These are phyloP conservation scores for Parauchenoglanis ngamensis DNA, from an alignment of 2,797 vertebrate species.

Conservation along the genomic window DNA sequence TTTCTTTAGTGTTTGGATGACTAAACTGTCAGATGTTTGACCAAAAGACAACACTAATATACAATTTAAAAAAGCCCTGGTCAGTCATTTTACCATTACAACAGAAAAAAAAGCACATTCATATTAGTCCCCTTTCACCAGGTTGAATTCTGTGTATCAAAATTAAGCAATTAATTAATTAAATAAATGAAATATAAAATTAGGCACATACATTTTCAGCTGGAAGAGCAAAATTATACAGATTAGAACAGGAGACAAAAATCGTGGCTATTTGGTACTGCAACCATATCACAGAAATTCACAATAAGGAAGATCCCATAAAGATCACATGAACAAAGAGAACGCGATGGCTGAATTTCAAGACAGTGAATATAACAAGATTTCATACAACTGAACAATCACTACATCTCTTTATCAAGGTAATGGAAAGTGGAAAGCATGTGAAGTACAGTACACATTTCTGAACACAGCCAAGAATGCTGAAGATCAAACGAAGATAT, in stretches of 20 bases:
- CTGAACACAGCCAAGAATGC: slow-evolving; percentile 2
- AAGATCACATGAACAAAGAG: not conserved
- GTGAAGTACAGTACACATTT: slow-evolving; percentile 9
- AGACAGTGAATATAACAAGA: not conserved
- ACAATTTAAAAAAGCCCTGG: slow-evolving; percentile 18
- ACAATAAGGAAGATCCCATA: slow-evolving; percentile 6
- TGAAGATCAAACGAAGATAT: not conserved
- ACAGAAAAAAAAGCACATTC: not conserved
- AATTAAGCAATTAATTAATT: slow-evolving; percentile 53
- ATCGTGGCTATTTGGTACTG: slow-evolving; percentile 33
- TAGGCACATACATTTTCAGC: slow-evolving; percentile 69
- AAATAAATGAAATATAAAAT: slow-evolving; percentile 71
- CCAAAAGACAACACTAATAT: slow-evolving; percentile 18
- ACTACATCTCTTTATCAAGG: slow-evolving; percentile 5
- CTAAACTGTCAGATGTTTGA: slow-evolving; percentile 6
- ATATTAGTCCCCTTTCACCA: not conserved
- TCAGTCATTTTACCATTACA: slow-evolving; percentile 3
- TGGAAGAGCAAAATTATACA: slow-evolving; percentile 40
- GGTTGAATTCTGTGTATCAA: not conserved
- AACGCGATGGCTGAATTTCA: not conserved
- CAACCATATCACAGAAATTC: slow-evolving; percentile 16
- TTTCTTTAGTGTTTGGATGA: slow-evolving; percentile 21
- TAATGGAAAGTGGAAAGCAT: not conserved
- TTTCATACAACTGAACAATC: slow-evolving; percentile 14
- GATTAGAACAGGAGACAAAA: slow-evolving; percentile 20